Percentiles rank a stretch among this genome's conserved stretches.
Conservation (phyloP, 2,113 vertebrate genomes). For the Hiodon alosoides region DNA sequence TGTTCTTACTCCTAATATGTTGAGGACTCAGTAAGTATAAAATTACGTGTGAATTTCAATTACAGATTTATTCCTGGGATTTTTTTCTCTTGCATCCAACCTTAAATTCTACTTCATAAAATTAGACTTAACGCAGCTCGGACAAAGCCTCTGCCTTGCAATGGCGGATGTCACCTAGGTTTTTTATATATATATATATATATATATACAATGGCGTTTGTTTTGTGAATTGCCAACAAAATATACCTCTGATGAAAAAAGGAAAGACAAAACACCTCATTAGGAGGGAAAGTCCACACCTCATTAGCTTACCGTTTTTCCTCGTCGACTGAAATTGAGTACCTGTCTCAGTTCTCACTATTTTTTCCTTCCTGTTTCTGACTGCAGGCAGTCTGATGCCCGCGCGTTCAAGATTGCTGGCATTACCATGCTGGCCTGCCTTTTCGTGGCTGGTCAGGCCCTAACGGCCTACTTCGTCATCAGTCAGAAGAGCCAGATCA, state of each 20-base stretch:
- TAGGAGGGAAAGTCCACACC: background rate
- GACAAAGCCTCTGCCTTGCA: conserved; percentile 19
- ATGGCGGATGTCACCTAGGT: conserved; percentile 16
- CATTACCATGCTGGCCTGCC: conserved; percentile 71
- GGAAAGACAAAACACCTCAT: too few species aligned
- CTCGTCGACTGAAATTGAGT: too few species aligned
- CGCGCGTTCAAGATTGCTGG: conserved; percentile 59
- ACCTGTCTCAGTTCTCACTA: background rate
- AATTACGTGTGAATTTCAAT: too few species aligned
- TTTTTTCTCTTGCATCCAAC: background rate
- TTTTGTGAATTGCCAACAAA: too few species aligned
- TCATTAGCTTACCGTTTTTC: too few species aligned
- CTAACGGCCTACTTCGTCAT: conserved; percentile 77
- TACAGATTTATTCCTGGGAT: too few species aligned
- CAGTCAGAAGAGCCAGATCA: conserved; percentile 72
- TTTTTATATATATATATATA: background rate
- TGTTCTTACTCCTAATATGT: background rate
- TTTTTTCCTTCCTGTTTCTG: background rate
- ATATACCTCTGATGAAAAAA: too few species aligned
- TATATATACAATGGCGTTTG: background rate
- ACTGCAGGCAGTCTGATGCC: conserved; percentile 45
- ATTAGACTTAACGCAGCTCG: background rate
- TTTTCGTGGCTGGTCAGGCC: conserved; percentile 82
- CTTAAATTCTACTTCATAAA: background rate
- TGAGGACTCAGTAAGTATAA: background rate